A percentile compares a stretch with the other conserved stretches of the same genome.
These are phyloP conservation scores for Plebejus anna DNA, from an alignment of 2,888 invertebrate genomes.

Conservation along the genomic window DNA sequence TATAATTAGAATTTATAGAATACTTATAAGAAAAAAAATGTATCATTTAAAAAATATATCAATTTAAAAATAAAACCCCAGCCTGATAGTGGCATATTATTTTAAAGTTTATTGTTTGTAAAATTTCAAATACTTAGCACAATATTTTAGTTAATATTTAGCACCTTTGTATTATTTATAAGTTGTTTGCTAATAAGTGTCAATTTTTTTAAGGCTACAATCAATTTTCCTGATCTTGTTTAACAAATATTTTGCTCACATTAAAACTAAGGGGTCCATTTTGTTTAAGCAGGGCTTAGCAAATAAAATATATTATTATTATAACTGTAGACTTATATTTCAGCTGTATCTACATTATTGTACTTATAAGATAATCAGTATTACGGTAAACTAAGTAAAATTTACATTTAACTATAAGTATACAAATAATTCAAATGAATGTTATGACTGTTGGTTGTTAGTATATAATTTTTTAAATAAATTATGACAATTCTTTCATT, in stretches of 20 bases:
- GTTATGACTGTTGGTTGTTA: conserved; percentile 30
- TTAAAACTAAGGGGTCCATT: conserved; percentile 25
- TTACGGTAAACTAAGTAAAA: conserved; percentile 6
- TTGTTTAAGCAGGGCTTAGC: conserved; percentile 13
- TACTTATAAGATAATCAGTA: neutral
- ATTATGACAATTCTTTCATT: conserved; percentile 11
- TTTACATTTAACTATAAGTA: neutral
- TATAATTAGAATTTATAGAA: neutral
- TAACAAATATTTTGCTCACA: neutral
- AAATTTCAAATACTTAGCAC: no score
- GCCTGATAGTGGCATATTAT: neutral
- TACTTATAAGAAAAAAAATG: neutral
- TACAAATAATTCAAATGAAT: conserved; percentile 16
- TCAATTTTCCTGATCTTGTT: neutral
- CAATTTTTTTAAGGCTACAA: neutral
- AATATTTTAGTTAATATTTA: neutral
- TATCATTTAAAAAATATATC: neutral
- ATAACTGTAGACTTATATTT: neutral
- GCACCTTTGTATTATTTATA: neutral
- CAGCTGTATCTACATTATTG: neutral
- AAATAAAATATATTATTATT: neutral
- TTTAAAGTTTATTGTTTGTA: no score
- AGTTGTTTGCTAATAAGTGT: neutral
- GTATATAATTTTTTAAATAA: conserved; percentile 13
- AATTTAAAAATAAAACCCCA: neutral